phyloP scores from a whole-genome alignment of 2,888 invertebrate species.

The Polyommatus iphigenia region DNA sequence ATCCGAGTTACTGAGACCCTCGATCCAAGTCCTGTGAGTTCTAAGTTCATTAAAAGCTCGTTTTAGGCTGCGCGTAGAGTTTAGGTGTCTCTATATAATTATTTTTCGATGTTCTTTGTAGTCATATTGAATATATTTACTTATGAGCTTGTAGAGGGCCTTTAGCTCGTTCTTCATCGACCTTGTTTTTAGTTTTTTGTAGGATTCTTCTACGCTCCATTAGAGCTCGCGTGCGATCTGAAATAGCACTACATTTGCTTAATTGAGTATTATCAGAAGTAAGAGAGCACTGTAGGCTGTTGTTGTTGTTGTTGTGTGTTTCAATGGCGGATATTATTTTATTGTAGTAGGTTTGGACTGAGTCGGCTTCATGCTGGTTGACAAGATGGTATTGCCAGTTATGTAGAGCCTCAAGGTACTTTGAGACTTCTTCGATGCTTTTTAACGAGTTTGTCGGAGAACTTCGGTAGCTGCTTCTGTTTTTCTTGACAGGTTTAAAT shows the following conservation, averaged over 20 bases:
- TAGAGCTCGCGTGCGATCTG: neutral
- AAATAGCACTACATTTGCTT: neutral
- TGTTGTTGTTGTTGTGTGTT: too few species aligned
- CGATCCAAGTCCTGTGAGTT: slow-evolving; percentile 5
- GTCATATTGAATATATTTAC: neutral
- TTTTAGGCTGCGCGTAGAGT: neutral
- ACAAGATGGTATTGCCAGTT: neutral
- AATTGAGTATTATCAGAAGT: neutral
- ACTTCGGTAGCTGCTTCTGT: too few species aligned
- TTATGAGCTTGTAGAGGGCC: neutral
- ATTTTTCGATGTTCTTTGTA: neutral
- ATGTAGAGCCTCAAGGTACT: neutral
- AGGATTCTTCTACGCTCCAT: neutral
- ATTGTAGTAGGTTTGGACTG: neutral
- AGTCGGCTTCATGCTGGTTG: neutral
- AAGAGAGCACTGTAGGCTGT: neutral
- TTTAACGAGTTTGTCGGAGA: too few species aligned
- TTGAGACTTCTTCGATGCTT: too few species aligned
- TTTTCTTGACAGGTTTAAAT: too few species aligned
- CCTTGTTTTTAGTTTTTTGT: neutral
- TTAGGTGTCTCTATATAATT: neutral
- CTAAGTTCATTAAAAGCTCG: slow-evolving; percentile 13
- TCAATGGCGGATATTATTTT: neutral
- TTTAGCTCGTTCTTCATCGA: neutral
- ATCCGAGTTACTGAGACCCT: neutral